These are phyloP conservation scores for Pyrgus malvae DNA, from an alignment of 2,888 invertebrate genomes.

Conservation along the genomic window DNA sequence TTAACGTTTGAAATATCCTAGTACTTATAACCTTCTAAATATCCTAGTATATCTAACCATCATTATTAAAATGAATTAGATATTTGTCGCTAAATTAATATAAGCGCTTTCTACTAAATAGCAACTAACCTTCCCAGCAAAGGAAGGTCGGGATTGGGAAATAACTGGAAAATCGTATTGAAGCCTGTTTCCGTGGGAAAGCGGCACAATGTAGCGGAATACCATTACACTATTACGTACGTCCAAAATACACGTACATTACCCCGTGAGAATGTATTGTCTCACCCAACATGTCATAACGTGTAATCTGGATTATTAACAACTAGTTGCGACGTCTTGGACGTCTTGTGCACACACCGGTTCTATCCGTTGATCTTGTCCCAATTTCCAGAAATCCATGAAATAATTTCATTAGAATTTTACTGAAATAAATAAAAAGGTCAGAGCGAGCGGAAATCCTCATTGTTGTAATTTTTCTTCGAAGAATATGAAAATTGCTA, in stretches of 20 bases:
- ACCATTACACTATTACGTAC: slow-evolving; percentile 64
- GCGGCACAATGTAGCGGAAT: slow-evolving; percentile 62
- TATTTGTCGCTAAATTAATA: no score
- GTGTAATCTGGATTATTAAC: slow-evolving; percentile 56
- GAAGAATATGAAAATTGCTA: no score
- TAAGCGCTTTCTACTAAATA: neutral
- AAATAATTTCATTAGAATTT: no score
- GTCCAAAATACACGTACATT: slow-evolving; percentile 70
- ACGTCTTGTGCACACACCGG: slow-evolving; percentile 16
- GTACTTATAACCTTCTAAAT: no score
- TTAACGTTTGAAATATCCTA: no score
- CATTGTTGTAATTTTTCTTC: no score
- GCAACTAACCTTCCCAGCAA: neutral
- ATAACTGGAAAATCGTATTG: slow-evolving; percentile 23
- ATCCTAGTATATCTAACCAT: no score
- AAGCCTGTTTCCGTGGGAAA: slow-evolving; percentile 56
- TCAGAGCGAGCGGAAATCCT: no score
- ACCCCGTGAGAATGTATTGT: slow-evolving; percentile 75
- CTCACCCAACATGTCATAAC: slow-evolving; percentile 60
- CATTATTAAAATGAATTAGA: no score
- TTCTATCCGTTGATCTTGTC: neutral
- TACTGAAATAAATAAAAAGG: no score
- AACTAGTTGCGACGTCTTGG: slow-evolving; percentile 38
- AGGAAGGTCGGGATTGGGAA: slow-evolving; percentile 11
- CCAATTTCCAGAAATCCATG: no score